These are phyloP conservation scores for Adelosebastes latens DNA, from an alignment of 2,797 vertebrate genomes.

Conservation along the genomic window DNA sequence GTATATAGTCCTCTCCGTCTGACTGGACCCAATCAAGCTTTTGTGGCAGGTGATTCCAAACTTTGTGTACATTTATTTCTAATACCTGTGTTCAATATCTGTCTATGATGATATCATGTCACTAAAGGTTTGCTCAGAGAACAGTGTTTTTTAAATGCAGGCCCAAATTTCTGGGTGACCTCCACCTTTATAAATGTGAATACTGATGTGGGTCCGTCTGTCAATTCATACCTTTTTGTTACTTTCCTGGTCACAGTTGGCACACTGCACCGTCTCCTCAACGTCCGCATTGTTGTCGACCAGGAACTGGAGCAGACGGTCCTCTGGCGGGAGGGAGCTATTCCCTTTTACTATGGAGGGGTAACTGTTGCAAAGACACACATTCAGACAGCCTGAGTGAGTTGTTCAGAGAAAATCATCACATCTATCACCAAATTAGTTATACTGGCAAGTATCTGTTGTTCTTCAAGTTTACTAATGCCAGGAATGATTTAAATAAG, in stretches of 20 bases:
- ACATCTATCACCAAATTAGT: background rate
- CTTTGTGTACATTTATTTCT: background rate
- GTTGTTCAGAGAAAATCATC: background rate
- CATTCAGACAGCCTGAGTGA: background rate
- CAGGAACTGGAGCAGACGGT: constrained; percentile 89
- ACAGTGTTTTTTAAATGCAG: background rate
- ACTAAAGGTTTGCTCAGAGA: too few relatives aligned
- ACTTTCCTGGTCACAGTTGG: constrained; percentile 77
- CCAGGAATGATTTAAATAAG: background rate
- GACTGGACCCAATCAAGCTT: background rate
- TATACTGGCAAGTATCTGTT: background rate
- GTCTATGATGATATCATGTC: background rate
- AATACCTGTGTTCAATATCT: background rate
- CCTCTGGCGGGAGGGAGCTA: constrained; percentile 81
- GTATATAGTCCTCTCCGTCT: background rate
- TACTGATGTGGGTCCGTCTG: background rate
- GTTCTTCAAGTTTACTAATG: background rate
- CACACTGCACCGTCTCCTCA: constrained; percentile 73
- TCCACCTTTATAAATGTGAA: background rate
- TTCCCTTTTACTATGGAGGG: constrained; percentile 65
- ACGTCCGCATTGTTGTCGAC: constrained; percentile 83
- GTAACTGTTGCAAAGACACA: constrained; percentile 55
- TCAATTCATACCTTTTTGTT: constrained; percentile 60
- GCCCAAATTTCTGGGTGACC: background rate
- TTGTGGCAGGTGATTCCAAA: background rate